Evolutionary conservation across 2,113 vertebrate species (phyloP), one percentile per base, ranked within the genome.

Genomic region (Hiodon tergisus): DNA sequence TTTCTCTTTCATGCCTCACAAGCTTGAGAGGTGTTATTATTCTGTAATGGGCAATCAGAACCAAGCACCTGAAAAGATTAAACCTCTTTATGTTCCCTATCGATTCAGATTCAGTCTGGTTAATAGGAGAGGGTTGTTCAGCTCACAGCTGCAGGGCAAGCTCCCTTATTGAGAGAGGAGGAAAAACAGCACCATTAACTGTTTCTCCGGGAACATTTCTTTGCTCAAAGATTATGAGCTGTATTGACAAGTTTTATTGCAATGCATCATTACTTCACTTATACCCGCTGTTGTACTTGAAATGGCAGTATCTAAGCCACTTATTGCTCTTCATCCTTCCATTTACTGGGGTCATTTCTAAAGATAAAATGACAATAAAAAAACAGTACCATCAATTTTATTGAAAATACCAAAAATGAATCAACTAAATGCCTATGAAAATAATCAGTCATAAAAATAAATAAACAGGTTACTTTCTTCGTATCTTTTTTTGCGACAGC

Each of bases 1-100:
- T 84, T 76, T 80, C 69, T 75, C 73, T 67, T 80, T 84, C 81
- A 75, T 83, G 83, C 81, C 83, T 78, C 80, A 68, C 51, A 76
- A 77, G 79, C 82, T 81, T 81, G 73, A 81, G 82, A 83, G 83
- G 81, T 86, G 87, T 88, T 89, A 90, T 90, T 90, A 90, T 87
- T 84, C 81, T 86, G 89, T 89, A 90, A 90, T 88, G 85, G 87
- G 85, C 89, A 90, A 89, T 91, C 90, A 90, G 86, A 69, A 76
- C 69, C 82, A 74, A 86, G 87, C 85, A 88, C 85, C 89, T 82
- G 81, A 87, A 89, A 84, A 89, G 84, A 88, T 89, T 89, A 90
- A 83, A 80, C 81, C 83, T 87, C 81, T 88, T 90, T 86, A 87
- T 88, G 85, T 81, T 85, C 87, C 81, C 72, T 85, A 91, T 90